Percentiles rank a stretch among this genome's conserved stretches.
Conservation (phyloP, 2,797 vertebrate genomes). For the Fistularia commersonii region DNA sequence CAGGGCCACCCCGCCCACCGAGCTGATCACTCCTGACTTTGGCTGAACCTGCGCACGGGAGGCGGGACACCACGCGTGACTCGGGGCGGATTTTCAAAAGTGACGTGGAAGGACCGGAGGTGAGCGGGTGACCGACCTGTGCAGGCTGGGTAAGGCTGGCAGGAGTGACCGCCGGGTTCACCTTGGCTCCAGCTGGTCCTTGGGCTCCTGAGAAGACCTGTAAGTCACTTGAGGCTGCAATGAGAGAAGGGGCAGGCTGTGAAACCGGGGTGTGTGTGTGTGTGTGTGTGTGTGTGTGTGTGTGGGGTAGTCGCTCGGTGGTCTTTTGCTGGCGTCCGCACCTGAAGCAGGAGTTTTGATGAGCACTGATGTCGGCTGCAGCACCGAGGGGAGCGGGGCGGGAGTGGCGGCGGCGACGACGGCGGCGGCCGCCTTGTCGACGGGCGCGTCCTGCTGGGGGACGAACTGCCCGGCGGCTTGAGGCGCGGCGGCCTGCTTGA, state of each 20-base stretch:
- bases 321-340: too few relatives aligned
- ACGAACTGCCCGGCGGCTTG: slow-evolving; percentile 76
- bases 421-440: slow-evolving; percentile 61
- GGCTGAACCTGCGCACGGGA: slow-evolving; percentile 55
- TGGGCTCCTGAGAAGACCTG: slow-evolving; percentile 74
- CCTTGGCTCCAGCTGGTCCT: slow-evolving; percentile 61
- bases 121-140: slow-evolving; percentile 58
- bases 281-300: too few relatives aligned
- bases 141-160: slow-evolving; percentile 72
- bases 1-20: slow-evolving; percentile 69
- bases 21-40: slow-evolving; percentile 80
- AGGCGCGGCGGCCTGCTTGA: slow-evolving; percentile 70
- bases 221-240: slow-evolving; percentile 72
- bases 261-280: slow-evolving; percentile 4
- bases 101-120: neutral
- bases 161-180: slow-evolving; percentile 70
- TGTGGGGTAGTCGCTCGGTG: too few relatives aligned
- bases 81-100: too few relatives aligned
- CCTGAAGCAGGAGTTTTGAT: slow-evolving; percentile 75
- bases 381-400: slow-evolving; percentile 66
- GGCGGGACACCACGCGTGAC: too few relatives aligned
- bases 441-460: slow-evolving; percentile 75
- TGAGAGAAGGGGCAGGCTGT: slow-evolving; percentile 16
- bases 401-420: slow-evolving; percentile 47
- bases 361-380: slow-evolving; percentile 78